These are phyloP conservation scores for Maniola jurtina DNA, from an alignment of 1,140 invertebrate genomes.

Conservation along the genomic window DNA sequence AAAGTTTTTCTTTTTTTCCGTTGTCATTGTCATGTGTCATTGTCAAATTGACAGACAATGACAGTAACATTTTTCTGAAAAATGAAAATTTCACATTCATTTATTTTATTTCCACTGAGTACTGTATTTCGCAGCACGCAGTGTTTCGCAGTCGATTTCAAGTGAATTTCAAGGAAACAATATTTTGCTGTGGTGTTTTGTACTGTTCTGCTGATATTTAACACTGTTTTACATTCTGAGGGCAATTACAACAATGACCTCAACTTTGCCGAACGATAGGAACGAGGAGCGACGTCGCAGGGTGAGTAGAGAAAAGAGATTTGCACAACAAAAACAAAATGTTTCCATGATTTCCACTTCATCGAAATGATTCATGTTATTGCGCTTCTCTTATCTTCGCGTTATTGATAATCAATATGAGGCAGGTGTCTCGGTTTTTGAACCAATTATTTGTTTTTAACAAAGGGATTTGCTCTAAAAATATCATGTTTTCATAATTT, in stretches of 20 bases:
- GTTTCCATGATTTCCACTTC: conserved; percentile 5
- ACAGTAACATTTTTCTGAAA: no score
- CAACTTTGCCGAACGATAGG: conserved; percentile 57
- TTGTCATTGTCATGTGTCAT: no score
- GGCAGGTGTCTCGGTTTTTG: conserved; percentile 14
- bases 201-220: neutral
- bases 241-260: conserved; percentile 46
- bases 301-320: conserved; percentile 47
- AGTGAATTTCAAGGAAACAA: neutral
- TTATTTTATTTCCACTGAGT: no score
- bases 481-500: neutral
- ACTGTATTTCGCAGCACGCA: no score
- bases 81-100: neutral
- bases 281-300: conserved; percentile 66
- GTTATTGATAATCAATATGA: conserved; percentile 11
- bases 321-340: conserved; percentile 28
- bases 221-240: conserved; percentile 1
- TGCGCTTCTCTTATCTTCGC: conserved; percentile 24
- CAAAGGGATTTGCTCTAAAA: neutral
- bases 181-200: conserved; percentile 5
- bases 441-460: conserved; percentile 14
- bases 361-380: conserved; percentile 22
- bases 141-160: conserved; percentile 8
- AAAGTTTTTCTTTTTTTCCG: no score
- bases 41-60: no score